A percentile compares a stretch with the other conserved stretches of the same genome.
Evolutionary conservation across 2,888 invertebrate genomes (phyloP).

Genomic region (Pyrochroa serraticornis): DNA sequence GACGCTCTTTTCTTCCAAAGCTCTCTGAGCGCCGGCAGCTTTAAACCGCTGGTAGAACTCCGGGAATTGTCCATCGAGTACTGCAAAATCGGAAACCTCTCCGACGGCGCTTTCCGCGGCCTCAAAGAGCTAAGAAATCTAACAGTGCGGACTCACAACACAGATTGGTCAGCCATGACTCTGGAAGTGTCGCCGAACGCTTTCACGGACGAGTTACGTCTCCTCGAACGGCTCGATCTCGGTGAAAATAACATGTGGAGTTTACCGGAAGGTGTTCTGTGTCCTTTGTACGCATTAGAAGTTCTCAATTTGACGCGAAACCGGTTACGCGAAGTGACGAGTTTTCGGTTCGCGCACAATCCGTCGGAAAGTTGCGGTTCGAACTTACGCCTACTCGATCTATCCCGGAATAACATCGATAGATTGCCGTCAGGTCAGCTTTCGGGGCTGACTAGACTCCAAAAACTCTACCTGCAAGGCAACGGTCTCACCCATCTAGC

Average conservation of each 20-base stretch:
- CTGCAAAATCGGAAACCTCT: slow-evolving; percentile 82
- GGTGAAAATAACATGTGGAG: slow-evolving; percentile 83
- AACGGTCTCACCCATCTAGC: slow-evolving; percentile 78
- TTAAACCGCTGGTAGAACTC: slow-evolving; percentile 75
- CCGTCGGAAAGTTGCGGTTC: slow-evolving; percentile 72
- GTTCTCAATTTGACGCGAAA: slow-evolving; percentile 81
- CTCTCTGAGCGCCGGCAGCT: slow-evolving; percentile 77
- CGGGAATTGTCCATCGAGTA: slow-evolving; percentile 80
- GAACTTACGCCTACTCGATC: slow-evolving; percentile 72
- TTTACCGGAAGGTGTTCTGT: slow-evolving; percentile 77
- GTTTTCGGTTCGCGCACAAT: slow-evolving; percentile 71
- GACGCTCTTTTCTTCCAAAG: slow-evolving; percentile 82
- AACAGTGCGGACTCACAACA: slow-evolving; percentile 82
- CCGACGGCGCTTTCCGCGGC: slow-evolving; percentile 82
- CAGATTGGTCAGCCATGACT: slow-evolving; percentile 82
- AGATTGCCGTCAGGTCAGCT: slow-evolving; percentile 74
- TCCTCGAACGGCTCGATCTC: slow-evolving; percentile 75
- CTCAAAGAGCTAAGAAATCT: slow-evolving; percentile 78
- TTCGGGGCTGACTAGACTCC: slow-evolving; percentile 72
- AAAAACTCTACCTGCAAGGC: slow-evolving; percentile 76
- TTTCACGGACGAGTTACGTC: slow-evolving; percentile 74
- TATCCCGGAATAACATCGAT: slow-evolving; percentile 80
- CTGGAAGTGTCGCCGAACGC: slow-evolving; percentile 76
- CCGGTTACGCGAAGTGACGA: slow-evolving; percentile 74
- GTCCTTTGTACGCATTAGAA: slow-evolving; percentile 75